Base-by-base conservation (phyloP, 2,113 vertebrate genomes). In the Xyliphius kryptos region DNA sequence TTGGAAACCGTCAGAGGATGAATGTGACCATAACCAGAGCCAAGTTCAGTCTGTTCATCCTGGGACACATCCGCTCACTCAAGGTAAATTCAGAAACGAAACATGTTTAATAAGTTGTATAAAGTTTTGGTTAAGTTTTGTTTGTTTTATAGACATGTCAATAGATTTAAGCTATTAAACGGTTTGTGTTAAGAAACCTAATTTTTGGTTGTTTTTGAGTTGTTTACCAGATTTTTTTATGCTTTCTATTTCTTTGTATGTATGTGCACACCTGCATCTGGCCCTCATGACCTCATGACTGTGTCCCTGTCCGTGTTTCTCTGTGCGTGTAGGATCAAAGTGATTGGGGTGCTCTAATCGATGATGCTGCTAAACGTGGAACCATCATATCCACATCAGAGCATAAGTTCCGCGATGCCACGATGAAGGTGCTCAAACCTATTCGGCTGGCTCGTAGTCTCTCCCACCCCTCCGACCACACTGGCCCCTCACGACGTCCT, bases 1-100 rank as follows among this genome's bases (percentile, higher is more conserved):
- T 93, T 76, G 85, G 81, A 1, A 91, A 89, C 73, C 82, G 88
- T 14, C 88, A 91, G 68, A 85, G 91, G 2, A 59, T 93, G 78
- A 93, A 92, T 0, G 91, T 93, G 48, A 87, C 89, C 14, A 87
- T 93, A 6, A 93, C 91, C 0, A 77, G 91, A 61, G 91, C 91
- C 70, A 89, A 77, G 3, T 91, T 70, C 62, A 92, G 90, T 74
- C 89, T 93, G 38, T 92, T 93, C 61, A 89, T 93, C 68, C 82
- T 93, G 1, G 91, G 91, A 32, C 88, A 87, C 16, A 63, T 93
- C 62, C 71, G 81, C 52, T 92, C 91, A 0, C 79, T 93, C 11
- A 84, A 80, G 89, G 91, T 93, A 69, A 55, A 6, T 0, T 12
- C 3, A 3, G 8, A 1, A 0, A 1, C 2, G n/a, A 9, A 19